These are phyloP conservation scores for Priocnemis perturbator DNA, from an alignment of 2,888 invertebrate genomes.

Conservation along the genomic window DNA sequence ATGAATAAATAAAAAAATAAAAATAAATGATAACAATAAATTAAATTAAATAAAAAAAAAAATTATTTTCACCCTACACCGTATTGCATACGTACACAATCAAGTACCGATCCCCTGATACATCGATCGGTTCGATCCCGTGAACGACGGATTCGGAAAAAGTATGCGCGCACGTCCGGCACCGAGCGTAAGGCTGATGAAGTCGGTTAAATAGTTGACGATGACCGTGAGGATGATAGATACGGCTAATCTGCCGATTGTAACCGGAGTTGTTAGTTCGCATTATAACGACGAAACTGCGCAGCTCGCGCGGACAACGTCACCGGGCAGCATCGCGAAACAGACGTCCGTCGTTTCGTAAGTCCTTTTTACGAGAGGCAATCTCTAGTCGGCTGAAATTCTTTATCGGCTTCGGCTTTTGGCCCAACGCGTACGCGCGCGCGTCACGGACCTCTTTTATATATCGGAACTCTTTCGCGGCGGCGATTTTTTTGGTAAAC, in stretches of 20 bases:
- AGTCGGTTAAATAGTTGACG: not conserved
- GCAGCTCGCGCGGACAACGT: conserved; percentile 5
- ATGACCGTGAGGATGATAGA: conserved; percentile 7
- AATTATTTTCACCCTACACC: too few relatives aligned
- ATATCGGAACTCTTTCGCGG: too few relatives aligned
- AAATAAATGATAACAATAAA: too few relatives aligned
- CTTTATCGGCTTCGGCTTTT: not conserved
- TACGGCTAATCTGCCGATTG: conserved; percentile 12
- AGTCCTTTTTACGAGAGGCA: conserved; percentile 6
- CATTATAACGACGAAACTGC: conserved; percentile 8
- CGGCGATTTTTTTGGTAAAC: not conserved
- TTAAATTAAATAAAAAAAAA: too few relatives aligned
- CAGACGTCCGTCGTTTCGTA: conserved; percentile 18
- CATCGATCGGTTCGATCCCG: too few relatives aligned
- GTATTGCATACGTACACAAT: too few relatives aligned
- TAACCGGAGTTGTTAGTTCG: conserved; percentile 10
- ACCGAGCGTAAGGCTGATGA: not conserved
- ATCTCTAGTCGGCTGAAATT: not conserved
- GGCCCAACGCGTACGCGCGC: not conserved
- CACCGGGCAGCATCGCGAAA: conserved; percentile 16
- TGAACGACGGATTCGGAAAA: too few relatives aligned
- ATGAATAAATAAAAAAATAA: too few relatives aligned
- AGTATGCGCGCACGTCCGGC: too few relatives aligned
- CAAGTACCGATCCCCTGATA: too few relatives aligned
- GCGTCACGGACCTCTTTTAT: not conserved